Evolutionary conservation across 2,888 invertebrate genomes (phyloP).

Genomic region (Mantis religiosa): DNA sequence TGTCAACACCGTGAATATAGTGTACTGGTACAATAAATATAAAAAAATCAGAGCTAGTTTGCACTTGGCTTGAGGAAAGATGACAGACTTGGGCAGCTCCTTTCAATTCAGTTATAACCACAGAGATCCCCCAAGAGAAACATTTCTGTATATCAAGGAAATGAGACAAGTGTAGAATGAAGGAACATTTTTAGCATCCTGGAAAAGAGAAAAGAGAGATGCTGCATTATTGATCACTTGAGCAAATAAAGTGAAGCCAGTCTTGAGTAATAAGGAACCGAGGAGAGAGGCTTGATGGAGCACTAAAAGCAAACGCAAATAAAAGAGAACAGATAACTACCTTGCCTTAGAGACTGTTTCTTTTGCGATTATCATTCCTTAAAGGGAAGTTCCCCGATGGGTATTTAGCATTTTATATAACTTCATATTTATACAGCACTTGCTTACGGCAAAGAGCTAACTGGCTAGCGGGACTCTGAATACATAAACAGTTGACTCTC

Average conservation of each 20-base stretch:
- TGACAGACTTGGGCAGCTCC: not conserved
- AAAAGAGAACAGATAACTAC: not conserved
- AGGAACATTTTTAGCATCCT: not conserved
- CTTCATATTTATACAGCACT: too few species aligned
- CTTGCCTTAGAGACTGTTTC: not conserved
- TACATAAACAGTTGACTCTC: too few species aligned
- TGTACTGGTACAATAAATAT: too few species aligned
- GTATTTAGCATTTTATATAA: not conserved
- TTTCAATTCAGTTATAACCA: not conserved
- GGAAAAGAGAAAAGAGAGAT: not conserved
- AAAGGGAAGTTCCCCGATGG: not conserved
- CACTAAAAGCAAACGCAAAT: not conserved
- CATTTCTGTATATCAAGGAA: not conserved
- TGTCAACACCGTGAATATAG: too few species aligned
- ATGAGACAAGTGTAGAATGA: not conserved
- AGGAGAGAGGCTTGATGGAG: not conserved
- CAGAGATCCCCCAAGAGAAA: not conserved
- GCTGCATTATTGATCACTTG: not conserved
- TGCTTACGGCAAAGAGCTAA: too few species aligned
- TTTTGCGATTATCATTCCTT: not conserved
- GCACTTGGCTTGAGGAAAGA: not conserved
- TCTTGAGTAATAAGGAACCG: not conserved
- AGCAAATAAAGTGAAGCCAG: not conserved
- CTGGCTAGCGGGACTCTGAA: too few species aligned
- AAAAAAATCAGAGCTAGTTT: not conserved